Base-by-base conservation (phyloP, 2,888 invertebrate genomes). In the Phasia obesa region DNA sequence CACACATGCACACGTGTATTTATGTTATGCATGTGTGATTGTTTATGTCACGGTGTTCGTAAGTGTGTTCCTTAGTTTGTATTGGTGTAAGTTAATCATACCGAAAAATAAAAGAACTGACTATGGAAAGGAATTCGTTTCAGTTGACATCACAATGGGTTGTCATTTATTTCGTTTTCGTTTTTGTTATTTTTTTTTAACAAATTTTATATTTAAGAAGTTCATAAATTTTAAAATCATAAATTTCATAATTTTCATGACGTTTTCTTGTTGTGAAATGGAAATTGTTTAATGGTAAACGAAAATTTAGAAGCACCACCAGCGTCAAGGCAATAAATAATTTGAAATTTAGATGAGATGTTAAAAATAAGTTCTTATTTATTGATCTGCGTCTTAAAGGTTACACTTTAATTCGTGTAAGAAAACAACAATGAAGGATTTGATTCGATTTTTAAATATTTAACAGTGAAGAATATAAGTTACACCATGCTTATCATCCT, bases 121-220 rank as follows among this genome's bases (percentile, higher is more conserved):
- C 51, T 79, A 73, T 79, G 51, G 13, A 79, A 65, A 69, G 73
- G 60, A 80, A 74, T 80, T 74, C 79, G 59, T 76, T 83, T 57
- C 65, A 70, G 75, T 65, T 76, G 75, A 79, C 75, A 79, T 59
- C 83, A 83, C 83, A 83, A 83, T 83, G 79, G 83, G 65, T 83
- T 83, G 83, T 83, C 83, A 75, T 64, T 64, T 44, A 17, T 35
- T 11, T 17, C 4, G 53, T 27, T 35, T 15, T 44, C n/a, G 6
- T 55, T 35, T 5, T 49, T 74, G 31, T 21, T 25, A 23, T 65
- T 69, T 44, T 59, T 35, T 35, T 35, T 35, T 31, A 71, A 59
- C 25, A 13, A 27, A 64, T 65, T 69, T 71, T 71, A 11, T 79
- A 67, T 27, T 67, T 55, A 76, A 74, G 55, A 79, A 83, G 55